phyloP scores from a whole-genome alignment of 2,888 invertebrate genomes.

The Conomelus anceps region DNA sequence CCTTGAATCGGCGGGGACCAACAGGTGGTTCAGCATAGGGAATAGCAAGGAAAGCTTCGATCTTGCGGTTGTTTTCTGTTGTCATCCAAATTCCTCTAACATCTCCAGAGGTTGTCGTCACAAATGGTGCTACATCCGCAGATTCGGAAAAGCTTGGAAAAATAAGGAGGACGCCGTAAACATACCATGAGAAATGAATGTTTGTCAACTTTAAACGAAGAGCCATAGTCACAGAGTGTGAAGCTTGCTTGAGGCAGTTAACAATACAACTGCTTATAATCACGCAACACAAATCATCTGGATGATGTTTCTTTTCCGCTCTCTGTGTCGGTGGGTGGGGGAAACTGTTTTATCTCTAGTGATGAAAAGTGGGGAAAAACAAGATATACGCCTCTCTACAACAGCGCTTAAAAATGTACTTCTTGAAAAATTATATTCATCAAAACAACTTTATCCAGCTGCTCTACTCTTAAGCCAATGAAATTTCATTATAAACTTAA shows the following conservation, averaged over 20 bases:
- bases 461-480: too few relatives aligned
- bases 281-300: not conserved
- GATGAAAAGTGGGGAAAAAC: too few relatives aligned
- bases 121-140: not conserved
- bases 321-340: not conserved
- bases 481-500: too few relatives aligned
- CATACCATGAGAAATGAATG: not conserved
- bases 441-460: too few relatives aligned
- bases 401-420: too few relatives aligned
- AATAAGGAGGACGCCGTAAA: not conserved
- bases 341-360: not conserved
- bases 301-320: not conserved
- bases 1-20: not conserved
- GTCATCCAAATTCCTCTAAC: not conserved
- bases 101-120: not conserved
- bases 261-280: not conserved
- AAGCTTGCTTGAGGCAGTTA: not conserved
- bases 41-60: not conserved
- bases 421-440: too few relatives aligned
- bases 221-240: not conserved
- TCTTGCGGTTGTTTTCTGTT: not conserved
- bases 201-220: not conserved
- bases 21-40: not conserved
- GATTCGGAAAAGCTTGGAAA: not conserved
- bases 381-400: too few relatives aligned